Conservation (phyloP, 53 echinoderm and acorn worm species). For the Mesocentrotus franciscanus region DNA sequence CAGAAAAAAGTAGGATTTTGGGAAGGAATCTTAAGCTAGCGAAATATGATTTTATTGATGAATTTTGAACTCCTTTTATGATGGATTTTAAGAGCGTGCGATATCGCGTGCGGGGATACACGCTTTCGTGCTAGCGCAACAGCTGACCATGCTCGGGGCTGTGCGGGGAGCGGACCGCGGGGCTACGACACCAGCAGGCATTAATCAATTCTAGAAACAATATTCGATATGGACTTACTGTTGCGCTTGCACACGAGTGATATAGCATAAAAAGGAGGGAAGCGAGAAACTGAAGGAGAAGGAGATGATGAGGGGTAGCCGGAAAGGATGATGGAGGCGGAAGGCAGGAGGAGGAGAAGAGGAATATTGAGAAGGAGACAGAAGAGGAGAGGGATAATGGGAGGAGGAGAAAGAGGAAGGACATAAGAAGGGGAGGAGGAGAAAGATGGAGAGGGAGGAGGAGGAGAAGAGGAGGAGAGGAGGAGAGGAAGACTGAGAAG, state of each 20-base stretch:
- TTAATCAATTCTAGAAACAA: conserved; percentile 7
- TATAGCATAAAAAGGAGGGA: background rate
- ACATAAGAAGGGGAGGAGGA: no score
- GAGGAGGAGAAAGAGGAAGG: background rate
- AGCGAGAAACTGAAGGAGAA: background rate
- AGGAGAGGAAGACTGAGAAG: background rate
- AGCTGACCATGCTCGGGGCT: background rate
- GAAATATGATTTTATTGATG: background rate
- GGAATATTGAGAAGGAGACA: background rate
- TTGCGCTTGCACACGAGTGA: background rate
- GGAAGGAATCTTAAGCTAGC: background rate
- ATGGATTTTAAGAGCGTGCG: background rate
- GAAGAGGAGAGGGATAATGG: background rate
- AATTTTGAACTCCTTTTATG: background rate
- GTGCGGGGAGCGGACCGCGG: background rate
- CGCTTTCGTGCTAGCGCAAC: background rate
- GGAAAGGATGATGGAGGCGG: background rate
- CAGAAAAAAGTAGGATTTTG: no score
- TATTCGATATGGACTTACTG: background rate
- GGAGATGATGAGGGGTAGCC: background rate
- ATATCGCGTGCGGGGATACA: background rate
- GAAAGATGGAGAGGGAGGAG: background rate
- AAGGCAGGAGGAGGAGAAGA: background rate
- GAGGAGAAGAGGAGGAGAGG: no score
- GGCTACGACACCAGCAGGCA: background rate